These are phyloP conservation scores for Leptinotarsa tumamoca DNA, from an alignment of 2,888 invertebrate genomes.

Conservation along the genomic window DNA sequence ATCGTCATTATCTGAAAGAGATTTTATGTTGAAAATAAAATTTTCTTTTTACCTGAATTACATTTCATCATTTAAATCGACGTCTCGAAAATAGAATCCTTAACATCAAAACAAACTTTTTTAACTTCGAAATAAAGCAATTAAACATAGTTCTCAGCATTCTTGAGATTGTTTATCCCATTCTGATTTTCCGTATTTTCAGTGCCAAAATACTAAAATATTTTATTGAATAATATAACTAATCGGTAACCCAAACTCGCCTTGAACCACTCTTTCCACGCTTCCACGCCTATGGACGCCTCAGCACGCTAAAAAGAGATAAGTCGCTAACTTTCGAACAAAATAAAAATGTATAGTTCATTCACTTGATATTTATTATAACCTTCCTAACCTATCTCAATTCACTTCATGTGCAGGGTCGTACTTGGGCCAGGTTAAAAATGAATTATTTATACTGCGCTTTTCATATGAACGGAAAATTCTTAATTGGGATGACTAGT, in stretches of 20 bases:
- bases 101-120: no score
- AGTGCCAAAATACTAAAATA: neutral
- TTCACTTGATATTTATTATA: constrained; percentile 65
- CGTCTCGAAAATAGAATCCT: no score
- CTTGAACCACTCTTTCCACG: neutral
- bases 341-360: constrained; percentile 59
- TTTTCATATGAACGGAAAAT: constrained; percentile 38
- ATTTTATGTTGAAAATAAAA: no score
- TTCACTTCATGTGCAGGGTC: constrained; percentile 52
- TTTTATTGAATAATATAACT: no score
- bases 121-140: no score
- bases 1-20: no score
- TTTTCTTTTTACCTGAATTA: no score
- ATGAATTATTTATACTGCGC: constrained; percentile 41
- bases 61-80: no score
- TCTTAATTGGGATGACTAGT: constrained; percentile 35
- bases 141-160: no score
- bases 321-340: constrained; percentile 44
- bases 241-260: neutral
- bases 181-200: neutral
- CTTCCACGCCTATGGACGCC: constrained; percentile 27
- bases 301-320: constrained; percentile 40
- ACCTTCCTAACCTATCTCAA: constrained; percentile 65
- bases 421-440: constrained; percentile 44
- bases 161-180: no score